Evolutionary conservation across 2,888 invertebrate species (phyloP), one percentile per base, ranked within the genome.

Genomic region (Yponomeuta plumbellus): DNA sequence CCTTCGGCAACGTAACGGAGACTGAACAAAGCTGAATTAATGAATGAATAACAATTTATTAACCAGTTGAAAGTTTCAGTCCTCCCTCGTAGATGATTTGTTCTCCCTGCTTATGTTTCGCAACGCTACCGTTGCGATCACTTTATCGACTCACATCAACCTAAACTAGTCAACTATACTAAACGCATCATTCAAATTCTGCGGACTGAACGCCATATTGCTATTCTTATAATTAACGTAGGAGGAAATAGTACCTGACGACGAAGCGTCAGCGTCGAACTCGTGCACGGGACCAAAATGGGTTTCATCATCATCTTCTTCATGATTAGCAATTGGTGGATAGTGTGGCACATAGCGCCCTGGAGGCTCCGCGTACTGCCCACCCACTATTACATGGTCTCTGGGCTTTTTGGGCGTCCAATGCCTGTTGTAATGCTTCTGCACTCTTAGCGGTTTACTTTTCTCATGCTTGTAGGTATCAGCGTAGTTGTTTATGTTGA

Each of bases 161-260:
- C 44, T 17, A 6, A n/a, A n/a, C 11, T 39, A 62, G 69, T 84
- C 80, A 17, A 84, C 76, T 83, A 86, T 84, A 78, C 89, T 87
- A 77, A 91, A 91, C 65, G 83, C 89, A 71, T 90, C 89, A 66
- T 91, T 90, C n/a, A 89, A 71, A 68, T 91, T 91, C 73, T 91
- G 91, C 13, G 90, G 89, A 71, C 87, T 90, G 64, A 89, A 91
- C 1, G 90, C 90, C 78, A 90, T 77, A 68, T 91, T 91, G 67
- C 90, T 84, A 69, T 90, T 78, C 72, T 87, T 89, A 71, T 90
- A 89, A 69, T 90, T 90, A 1, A 85, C 83, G 66, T 90, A 90
- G 1, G 87, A 81, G 0, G 90, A 90, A 11, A 79, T 79, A 1
- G 80, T 76, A 0, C 80, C 81, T 40, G 86, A 81, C 22, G 74